Percentiles rank a stretch among this genome's conserved stretches.
Conservation (phyloP, 2,113 vertebrate species). For the Perognathus longimembris region DNA sequence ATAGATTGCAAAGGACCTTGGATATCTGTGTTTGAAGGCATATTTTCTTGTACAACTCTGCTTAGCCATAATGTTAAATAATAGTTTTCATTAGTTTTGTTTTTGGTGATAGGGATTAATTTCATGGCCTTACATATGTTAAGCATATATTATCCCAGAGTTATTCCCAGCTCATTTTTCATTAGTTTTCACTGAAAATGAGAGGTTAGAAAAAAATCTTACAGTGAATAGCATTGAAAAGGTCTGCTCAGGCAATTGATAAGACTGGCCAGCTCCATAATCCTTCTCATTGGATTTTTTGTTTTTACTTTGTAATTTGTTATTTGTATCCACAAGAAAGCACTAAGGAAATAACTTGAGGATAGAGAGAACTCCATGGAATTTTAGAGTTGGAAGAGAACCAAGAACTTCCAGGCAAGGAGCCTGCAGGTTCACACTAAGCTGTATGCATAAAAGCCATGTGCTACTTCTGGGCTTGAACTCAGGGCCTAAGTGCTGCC, state of each 20-base stretch:
- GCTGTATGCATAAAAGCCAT: background rate
- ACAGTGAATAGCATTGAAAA: conserved; percentile 24
- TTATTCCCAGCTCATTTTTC: background rate
- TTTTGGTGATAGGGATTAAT: background rate
- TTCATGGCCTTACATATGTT: background rate
- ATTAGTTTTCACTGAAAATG: conserved; percentile 30
- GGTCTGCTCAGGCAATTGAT: background rate
- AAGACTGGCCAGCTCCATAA: background rate
- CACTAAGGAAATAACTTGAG: background rate
- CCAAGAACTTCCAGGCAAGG: background rate
- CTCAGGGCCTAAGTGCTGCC: too few relatives aligned
- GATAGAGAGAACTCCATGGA: background rate
- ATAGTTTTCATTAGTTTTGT: background rate
- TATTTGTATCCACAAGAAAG: background rate
- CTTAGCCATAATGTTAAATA: background rate
- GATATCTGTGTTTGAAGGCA: background rate
- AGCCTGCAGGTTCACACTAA: background rate
- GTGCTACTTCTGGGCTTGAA: too few relatives aligned
- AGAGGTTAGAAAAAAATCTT: background rate
- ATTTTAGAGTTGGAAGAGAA: background rate
- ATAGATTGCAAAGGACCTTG: background rate
- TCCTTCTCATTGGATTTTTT: conserved; percentile 2
- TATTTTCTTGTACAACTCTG: background rate
- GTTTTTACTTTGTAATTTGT: conserved; percentile 19
- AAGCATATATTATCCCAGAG: background rate